Evolutionary conservation across 2,888 invertebrate species (phyloP).

Genomic region (Ommatoiulus sabulosus): DNA sequence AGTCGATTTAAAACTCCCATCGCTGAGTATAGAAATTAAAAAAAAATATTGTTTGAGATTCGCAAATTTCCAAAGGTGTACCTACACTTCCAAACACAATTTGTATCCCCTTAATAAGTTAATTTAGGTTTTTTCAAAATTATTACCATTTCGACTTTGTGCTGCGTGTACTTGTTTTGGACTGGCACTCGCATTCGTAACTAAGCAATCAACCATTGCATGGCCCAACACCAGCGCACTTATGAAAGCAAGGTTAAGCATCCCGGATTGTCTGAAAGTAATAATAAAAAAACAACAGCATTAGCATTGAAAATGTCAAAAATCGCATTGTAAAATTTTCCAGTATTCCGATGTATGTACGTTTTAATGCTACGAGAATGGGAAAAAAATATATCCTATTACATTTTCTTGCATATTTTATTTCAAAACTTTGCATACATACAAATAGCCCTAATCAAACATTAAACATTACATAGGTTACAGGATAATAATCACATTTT

Average conservation of each 20-base stretch:
- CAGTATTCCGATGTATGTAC: neutral
- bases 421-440: conserved; percentile 8
- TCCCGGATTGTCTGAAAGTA: neutral
- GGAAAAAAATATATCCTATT: neutral
- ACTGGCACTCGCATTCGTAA: neutral
- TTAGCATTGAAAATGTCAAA: neutral
- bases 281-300: neutral
- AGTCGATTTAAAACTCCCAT: too few relatives aligned
- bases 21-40: too few relatives aligned
- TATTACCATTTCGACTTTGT: neutral
- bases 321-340: neutral
- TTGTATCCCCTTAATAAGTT: too few relatives aligned
- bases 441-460: neutral
- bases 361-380: neutral
- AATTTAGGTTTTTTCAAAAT: neutral
- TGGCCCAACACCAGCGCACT: neutral
- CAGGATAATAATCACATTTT: too few relatives aligned
- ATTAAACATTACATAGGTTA: too few relatives aligned
- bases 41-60: too few relatives aligned
- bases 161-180: neutral
- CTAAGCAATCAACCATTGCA: neutral
- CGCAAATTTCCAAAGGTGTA: too few relatives aligned
- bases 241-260: neutral
- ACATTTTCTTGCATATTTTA: neutral
- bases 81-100: too few relatives aligned